phyloP scores from a whole-genome alignment of 1,140 invertebrate species.

The Platyura marginata region DNA sequence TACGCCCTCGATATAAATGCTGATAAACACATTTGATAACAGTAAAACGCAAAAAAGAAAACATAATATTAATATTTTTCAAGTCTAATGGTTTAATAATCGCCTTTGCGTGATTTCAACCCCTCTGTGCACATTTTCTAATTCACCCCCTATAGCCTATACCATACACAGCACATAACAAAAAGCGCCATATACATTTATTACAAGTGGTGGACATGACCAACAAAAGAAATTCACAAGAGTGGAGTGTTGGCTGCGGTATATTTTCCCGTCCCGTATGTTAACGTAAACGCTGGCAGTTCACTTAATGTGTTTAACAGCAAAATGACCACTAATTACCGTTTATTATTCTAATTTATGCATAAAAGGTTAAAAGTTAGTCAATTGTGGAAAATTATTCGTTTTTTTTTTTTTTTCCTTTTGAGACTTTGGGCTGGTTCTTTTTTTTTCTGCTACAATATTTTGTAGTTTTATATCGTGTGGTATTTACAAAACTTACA shows the following conservation, averaged over 20 bases:
- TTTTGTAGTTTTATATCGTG: too few species aligned
- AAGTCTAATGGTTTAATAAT: conserved; percentile 1
- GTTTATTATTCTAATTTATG: background rate
- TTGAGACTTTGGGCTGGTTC: too few species aligned
- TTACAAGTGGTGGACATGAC: too few species aligned
- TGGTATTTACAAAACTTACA: too few species aligned
- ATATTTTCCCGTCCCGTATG: background rate
- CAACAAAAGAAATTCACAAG: too few species aligned
- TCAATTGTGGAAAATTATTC: background rate
- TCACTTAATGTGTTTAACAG: background rate
- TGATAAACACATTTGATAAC: background rate
- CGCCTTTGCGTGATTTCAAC: conserved; percentile 1
- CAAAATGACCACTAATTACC: background rate
- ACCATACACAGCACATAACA: too few species aligned
- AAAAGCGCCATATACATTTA: too few species aligned
- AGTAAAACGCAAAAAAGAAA: background rate
- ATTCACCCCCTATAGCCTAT: too few species aligned
- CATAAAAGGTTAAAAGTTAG: background rate
- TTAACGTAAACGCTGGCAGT: background rate
- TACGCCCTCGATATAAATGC: background rate
- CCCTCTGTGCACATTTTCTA: background rate
- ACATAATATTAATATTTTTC: background rate
- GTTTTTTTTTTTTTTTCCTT: too few species aligned
- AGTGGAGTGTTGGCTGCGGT: background rate
- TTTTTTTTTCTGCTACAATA: too few species aligned